Evolutionary conservation across 2,888 invertebrate species (phyloP).

Genomic region (Tenodera sinensis): DNA sequence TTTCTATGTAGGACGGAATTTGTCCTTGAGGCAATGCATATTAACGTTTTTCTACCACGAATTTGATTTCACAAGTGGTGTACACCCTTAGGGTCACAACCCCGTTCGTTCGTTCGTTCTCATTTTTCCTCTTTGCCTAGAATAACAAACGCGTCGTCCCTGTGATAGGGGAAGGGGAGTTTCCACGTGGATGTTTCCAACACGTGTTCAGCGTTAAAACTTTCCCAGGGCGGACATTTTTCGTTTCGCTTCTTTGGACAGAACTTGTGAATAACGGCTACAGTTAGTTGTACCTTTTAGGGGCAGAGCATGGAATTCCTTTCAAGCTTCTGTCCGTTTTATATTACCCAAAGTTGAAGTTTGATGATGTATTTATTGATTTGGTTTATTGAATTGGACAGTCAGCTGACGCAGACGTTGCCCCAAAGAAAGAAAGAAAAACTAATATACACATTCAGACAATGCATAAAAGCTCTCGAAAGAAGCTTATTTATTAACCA

Average conservation of each 20-base stretch:
- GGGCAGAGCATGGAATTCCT: too few relatives aligned
- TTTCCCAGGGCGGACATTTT: neutral
- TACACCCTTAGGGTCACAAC: neutral
- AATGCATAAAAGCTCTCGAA: too few relatives aligned
- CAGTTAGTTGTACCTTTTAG: neutral
- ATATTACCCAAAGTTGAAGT: too few relatives aligned
- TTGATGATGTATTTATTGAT: too few relatives aligned
- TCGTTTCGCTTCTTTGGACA: neutral
- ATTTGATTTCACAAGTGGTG: neutral
- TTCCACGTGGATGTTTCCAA: neutral
- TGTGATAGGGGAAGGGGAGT: neutral
- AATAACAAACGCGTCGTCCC: neutral
- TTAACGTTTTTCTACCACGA: neutral
- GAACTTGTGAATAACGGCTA: neutral
- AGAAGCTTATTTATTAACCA: too few relatives aligned
- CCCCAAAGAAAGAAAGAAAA: too few relatives aligned
- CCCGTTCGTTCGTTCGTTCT: too few relatives aligned
- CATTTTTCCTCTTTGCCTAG: neutral
- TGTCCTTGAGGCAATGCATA: neutral
- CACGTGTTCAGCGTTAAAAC: neutral
- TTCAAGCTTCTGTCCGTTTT: too few relatives aligned
- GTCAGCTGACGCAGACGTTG: too few relatives aligned
- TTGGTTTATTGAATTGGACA: too few relatives aligned
- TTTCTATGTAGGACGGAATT: neutral
- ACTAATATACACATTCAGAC: too few relatives aligned